A percentile compares a stretch with the other conserved stretches of the same genome.
Evolutionary conservation across 2,797 vertebrate species (phyloP).

Genomic region (Periparus ater): DNA sequence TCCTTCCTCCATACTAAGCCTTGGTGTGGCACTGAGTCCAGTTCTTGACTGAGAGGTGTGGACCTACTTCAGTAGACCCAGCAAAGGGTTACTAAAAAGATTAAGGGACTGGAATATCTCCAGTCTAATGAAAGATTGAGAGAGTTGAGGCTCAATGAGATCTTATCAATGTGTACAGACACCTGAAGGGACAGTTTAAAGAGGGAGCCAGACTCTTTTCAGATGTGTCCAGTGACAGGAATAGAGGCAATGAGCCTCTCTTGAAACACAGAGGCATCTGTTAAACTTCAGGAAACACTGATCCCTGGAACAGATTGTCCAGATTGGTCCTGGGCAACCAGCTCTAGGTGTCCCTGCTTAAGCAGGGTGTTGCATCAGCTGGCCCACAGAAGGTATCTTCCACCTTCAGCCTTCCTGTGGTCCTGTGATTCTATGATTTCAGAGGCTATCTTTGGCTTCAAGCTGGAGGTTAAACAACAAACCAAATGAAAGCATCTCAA

Average conservation of each 20-base stretch:
- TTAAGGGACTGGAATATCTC: not conserved
- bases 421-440: not conserved
- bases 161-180: not conserved
- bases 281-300: not conserved
- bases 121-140: not conserved
- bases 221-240: not conserved
- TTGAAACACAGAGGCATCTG: not conserved
- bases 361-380: not conserved
- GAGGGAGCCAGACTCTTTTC: not conserved
- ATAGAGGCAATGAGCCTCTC: not conserved
- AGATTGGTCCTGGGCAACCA: not conserved
- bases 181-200: not conserved
- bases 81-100: not conserved
- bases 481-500: not conserved
- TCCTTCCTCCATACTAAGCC: not conserved
- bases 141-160: not conserved
- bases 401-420: not conserved
- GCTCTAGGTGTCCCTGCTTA: not conserved
- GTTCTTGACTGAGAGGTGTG: not conserved
- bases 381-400: not conserved
- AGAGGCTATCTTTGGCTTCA: not conserved
- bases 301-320: not conserved
- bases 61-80: not conserved
- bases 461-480: not conserved
- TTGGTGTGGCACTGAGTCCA: not conserved